Percentiles rank a stretch among this genome's conserved stretches.
Conservation (phyloP, 2,797 vertebrate species). For the Gobio occitaniae region DNA sequence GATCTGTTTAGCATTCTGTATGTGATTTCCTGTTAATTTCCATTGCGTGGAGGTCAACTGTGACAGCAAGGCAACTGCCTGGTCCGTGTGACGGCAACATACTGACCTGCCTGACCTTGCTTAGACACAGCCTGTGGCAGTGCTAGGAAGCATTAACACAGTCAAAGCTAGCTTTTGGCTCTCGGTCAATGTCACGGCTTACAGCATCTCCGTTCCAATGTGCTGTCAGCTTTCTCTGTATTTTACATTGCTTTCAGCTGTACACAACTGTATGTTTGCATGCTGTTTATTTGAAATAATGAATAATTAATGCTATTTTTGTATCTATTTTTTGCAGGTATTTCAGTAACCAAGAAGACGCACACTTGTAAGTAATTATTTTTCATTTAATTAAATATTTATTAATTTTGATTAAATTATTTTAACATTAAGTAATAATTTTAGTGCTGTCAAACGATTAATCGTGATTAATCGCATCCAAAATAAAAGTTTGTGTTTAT, state of each 20-base stretch:
- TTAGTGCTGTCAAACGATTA: too few species aligned
- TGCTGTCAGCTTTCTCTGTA: conserved; percentile 35
- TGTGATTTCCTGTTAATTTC: conserved; percentile 49
- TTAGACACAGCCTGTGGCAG: conserved; percentile 67
- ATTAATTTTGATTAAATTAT: background rate
- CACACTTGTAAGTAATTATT: conserved; percentile 93
- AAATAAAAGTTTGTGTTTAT: too few species aligned
- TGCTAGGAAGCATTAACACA: conserved; percentile 62
- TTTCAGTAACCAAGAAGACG: conserved; percentile 99
- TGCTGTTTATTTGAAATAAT: background rate
- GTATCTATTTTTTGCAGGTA: conserved; percentile 84
- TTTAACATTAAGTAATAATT: background rate
- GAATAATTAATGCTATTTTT: conserved; percentile 12
- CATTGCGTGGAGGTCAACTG: conserved; percentile 53
- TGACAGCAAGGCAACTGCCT: conserved; percentile 56
- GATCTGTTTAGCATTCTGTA: conserved; percentile 52
- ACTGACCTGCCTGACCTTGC: conserved; percentile 72
- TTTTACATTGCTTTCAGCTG: background rate
- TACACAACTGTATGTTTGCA: background rate
- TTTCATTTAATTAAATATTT: conserved; percentile 31
- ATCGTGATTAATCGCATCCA: too few species aligned
- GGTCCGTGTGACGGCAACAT: conserved; percentile 52
- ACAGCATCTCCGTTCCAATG: conserved; percentile 32
- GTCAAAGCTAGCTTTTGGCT: conserved; percentile 60
- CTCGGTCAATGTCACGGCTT: conserved; percentile 59